phyloP scores from a whole-genome alignment of 2,797 vertebrate species.

The Philypnodon macrostomus region DNA sequence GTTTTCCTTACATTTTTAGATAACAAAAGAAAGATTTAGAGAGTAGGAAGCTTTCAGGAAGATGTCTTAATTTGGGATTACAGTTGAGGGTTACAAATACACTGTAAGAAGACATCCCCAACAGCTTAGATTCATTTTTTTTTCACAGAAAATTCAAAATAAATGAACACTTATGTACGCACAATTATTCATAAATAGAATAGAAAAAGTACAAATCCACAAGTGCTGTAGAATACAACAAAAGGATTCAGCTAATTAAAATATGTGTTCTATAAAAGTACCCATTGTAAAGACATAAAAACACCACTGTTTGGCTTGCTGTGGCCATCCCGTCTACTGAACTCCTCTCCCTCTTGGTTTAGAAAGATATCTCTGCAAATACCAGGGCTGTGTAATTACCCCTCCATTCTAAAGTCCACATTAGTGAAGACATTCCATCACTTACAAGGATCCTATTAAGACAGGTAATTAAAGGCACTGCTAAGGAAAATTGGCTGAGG shows the following conservation, averaged over 20 bases:
- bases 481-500: conserved; percentile 54
- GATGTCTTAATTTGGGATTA: neutral
- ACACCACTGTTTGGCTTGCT: neutral
- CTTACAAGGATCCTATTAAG: conserved; percentile 65
- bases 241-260: conserved; percentile 58
- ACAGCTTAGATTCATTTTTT: too few relatives aligned
- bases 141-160: too few relatives aligned
- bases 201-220: conserved; percentile 3
- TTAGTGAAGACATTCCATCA: conserved; percentile 63
- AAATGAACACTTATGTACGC: neutral
- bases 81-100: too few relatives aligned
- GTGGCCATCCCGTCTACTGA: neutral
- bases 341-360: conserved; percentile 25
- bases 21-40: too few relatives aligned
- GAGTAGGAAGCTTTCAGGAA: neutral
- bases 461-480: conserved; percentile 69
- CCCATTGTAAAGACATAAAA: conserved; percentile 21
- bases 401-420: conserved; percentile 54
- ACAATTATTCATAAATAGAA: neutral
- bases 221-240: conserved; percentile 15
- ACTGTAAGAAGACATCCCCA: too few relatives aligned
- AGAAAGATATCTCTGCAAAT: conserved; percentile 44
- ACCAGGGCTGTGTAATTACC: conserved; percentile 60
- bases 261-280: conserved; percentile 43
- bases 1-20: too few relatives aligned